Evolutionary conservation across 2,888 invertebrate genomes (phyloP).

Genomic region (Leucania comma): DNA sequence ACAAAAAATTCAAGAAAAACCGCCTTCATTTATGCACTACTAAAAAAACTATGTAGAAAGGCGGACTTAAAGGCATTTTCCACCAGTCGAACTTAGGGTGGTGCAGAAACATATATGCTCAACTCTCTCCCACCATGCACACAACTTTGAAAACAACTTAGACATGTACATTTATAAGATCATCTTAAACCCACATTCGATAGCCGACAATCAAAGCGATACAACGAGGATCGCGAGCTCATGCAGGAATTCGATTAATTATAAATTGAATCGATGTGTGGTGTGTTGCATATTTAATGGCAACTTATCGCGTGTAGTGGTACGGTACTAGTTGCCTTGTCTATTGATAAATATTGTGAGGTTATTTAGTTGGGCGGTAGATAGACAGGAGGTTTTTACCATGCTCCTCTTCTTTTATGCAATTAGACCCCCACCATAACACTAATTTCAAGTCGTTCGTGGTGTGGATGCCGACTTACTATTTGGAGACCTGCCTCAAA

Average conservation of each 20-base stretch:
- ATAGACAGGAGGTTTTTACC: not conserved
- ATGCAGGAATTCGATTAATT: constrained; percentile 63
- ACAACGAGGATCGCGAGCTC: constrained; percentile 33
- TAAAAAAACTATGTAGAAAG: too few relatives aligned
- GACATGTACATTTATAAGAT: not conserved
- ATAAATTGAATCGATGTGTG: constrained; percentile 55
- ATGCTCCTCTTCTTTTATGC: too few relatives aligned
- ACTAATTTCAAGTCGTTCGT: too few relatives aligned
- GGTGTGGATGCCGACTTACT: too few relatives aligned
- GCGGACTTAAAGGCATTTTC: too few relatives aligned
- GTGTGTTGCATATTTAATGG: constrained; percentile 60
- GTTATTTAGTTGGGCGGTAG: not conserved
- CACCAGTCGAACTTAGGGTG: too few relatives aligned
- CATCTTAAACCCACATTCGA: constrained; percentile 2
- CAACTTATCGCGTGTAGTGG: constrained; percentile 5
- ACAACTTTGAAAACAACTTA: not conserved
- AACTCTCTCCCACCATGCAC: too few relatives aligned
- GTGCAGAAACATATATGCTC: not conserved
- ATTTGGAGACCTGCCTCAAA: too few relatives aligned
- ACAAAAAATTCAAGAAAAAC: too few relatives aligned
- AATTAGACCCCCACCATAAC: too few relatives aligned
- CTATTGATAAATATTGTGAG: constrained; percentile 3
- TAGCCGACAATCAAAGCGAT: constrained; percentile 50
- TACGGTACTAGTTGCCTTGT: constrained; percentile 12
- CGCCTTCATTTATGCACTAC: too few relatives aligned